Conservation (phyloP, 2,888 invertebrate species). For the Gastrophysa polygoni region DNA sequence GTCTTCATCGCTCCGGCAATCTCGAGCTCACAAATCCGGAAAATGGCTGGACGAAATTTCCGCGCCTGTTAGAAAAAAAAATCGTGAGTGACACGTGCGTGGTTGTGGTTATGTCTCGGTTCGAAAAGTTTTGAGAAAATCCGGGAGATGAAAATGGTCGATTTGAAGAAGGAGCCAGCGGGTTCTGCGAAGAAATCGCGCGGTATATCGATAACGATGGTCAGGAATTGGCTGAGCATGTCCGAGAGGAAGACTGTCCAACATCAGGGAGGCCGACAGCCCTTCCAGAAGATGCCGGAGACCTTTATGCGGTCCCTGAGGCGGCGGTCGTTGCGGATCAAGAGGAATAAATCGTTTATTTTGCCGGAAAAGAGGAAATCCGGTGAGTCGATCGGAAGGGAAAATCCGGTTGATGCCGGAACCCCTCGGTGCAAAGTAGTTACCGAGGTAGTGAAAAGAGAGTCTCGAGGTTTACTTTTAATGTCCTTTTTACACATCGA, state of each 20-base stretch:
- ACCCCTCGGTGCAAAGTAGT: too few relatives aligned
- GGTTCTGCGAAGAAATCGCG: constrained; percentile 54
- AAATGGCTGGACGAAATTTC: background rate
- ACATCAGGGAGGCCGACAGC: constrained; percentile 43
- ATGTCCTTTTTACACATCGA: too few relatives aligned
- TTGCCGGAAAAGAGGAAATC: constrained; percentile 79
- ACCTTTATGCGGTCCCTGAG: constrained; percentile 75
- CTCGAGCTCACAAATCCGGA: background rate
- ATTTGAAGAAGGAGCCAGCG: constrained; percentile 52
- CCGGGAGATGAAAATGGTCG: constrained; percentile 49
- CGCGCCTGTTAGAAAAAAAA: too few relatives aligned
- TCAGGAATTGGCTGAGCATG: constrained; percentile 77
- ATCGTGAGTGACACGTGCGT: background rate
- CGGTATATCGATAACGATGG: constrained; percentile 67
- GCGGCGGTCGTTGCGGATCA: constrained; percentile 73
- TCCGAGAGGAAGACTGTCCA: constrained; percentile 54
- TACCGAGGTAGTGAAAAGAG: too few relatives aligned
- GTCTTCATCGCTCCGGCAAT: background rate
- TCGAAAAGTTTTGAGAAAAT: background rate
- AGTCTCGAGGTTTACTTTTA: too few relatives aligned
- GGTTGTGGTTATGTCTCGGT: too few relatives aligned
- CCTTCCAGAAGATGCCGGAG: constrained; percentile 70
- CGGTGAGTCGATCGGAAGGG: constrained; percentile 66
- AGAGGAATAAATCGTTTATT: constrained; percentile 76
- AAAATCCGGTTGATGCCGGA: too few relatives aligned